Conservation (phyloP, 1,140 invertebrate species). For the Ceratina japonica region DNA sequence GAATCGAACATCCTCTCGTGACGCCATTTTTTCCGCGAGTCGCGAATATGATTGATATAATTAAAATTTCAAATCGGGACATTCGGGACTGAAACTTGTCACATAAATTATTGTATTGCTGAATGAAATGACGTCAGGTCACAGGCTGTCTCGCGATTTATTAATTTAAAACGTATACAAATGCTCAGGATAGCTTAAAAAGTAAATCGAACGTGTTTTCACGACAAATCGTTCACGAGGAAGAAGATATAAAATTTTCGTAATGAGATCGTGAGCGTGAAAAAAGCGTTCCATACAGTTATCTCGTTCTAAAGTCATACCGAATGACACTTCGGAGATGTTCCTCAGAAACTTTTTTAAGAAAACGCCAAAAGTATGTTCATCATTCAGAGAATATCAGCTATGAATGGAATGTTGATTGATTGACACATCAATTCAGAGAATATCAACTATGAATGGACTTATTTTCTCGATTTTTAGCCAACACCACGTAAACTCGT, state of each 20-base stretch:
- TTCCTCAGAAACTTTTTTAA: slow-evolving; percentile 35
- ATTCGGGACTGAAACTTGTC: too few relatives aligned
- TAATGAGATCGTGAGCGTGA: not conserved
- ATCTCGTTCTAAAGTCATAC: not conserved
- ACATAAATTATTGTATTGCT: too few relatives aligned
- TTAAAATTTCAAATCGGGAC: too few relatives aligned
- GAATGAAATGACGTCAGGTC: not conserved
- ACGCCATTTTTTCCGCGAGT: too few relatives aligned
- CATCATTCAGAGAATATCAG: not conserved
- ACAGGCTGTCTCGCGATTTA: not conserved
- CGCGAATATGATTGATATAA: too few relatives aligned
- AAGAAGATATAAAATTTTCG: not conserved
- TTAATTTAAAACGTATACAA: slow-evolving; percentile 1
- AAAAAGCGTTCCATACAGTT: not conserved
- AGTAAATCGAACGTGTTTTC: not conserved
- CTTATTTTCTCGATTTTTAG: slow-evolving; percentile 6
- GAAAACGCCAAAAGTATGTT: slow-evolving; percentile 8
- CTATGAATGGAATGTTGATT: too few relatives aligned
- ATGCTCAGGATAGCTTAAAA: not conserved
- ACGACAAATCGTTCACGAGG: not conserved
- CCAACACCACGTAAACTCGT: not conserved
- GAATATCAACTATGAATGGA: not conserved
- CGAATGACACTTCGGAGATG: slow-evolving; percentile 6
- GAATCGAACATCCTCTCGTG: too few relatives aligned
- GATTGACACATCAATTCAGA: too few relatives aligned